Conservation (phyloP, 2,888 invertebrate species). For the Tenthredo livida region DNA sequence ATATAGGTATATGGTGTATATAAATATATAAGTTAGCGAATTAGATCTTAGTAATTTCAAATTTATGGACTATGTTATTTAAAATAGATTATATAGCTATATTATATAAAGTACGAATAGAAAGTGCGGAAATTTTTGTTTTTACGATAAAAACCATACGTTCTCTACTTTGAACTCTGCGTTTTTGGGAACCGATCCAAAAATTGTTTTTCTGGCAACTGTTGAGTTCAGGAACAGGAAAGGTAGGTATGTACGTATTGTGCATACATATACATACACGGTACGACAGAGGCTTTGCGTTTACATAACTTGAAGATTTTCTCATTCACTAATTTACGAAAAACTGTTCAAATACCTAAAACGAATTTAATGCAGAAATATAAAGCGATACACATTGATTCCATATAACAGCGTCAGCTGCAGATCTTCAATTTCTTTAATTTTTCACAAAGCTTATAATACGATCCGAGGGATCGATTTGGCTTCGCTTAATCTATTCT, state of each 20-base stretch:
- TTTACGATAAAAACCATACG: conserved; percentile 14
- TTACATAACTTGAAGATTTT: conserved; percentile 7
- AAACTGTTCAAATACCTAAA: neutral
- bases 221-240: conserved; percentile 9
- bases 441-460: neutral
- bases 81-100: neutral
- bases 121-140: neutral
- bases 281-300: conserved; percentile 9
- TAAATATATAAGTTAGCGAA: neutral
- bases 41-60: neutral
- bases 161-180: neutral
- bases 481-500: neutral
- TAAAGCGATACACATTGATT: neutral
- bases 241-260: too few species aligned
- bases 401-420: neutral
- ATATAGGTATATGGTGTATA: too few species aligned
- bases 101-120: neutral
- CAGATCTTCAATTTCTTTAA: neutral
- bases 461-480: neutral
- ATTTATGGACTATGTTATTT: neutral
- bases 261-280: neutral
- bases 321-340: neutral
- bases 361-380: neutral
- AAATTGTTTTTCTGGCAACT: conserved; percentile 29
- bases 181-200: conserved; percentile 45